Evolutionary conservation across 2,797 vertebrate genomes (phyloP).

Genomic region (Emys orbicularis): DNA sequence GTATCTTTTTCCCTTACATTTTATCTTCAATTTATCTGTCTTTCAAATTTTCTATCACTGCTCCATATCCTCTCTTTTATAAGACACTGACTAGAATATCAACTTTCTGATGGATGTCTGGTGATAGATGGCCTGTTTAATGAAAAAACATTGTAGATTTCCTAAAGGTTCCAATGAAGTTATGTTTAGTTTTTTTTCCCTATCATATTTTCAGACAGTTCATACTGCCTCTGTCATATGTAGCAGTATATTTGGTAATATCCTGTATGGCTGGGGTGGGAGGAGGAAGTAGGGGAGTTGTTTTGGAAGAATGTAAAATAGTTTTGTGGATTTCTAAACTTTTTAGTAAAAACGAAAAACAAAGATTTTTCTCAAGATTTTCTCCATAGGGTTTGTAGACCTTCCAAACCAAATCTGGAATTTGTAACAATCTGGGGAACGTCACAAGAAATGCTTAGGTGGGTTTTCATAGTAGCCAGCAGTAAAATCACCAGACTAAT

Average conservation of each 20-base stretch:
- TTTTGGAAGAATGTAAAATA: neutral
- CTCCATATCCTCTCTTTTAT: neutral
- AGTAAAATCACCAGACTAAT: neutral
- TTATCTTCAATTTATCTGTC: neutral
- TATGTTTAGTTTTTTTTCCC: neutral
- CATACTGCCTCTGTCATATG: neutral
- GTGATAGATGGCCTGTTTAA: neutral
- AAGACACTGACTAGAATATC: neutral
- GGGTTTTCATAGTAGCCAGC: neutral
- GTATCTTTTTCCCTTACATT: neutral
- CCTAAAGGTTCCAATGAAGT: neutral
- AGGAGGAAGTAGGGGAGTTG: neutral
- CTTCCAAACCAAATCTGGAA: neutral
- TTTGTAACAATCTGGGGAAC: neutral
- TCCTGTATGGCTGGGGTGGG: no score
- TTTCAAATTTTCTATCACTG: neutral
- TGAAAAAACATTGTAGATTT: neutral
- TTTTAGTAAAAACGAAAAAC: neutral
- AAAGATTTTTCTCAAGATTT: neutral
- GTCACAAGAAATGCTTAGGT: neutral
- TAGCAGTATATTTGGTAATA: neutral
- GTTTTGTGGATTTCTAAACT: neutral
- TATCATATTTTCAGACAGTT: neutral
- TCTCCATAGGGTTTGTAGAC: neutral
- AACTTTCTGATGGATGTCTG: neutral